Percentiles rank a stretch among this genome's conserved stretches.
phyloP scores from a whole-genome alignment of 2,888 invertebrate genomes.

The Eumacrocentrus americanus region DNA sequence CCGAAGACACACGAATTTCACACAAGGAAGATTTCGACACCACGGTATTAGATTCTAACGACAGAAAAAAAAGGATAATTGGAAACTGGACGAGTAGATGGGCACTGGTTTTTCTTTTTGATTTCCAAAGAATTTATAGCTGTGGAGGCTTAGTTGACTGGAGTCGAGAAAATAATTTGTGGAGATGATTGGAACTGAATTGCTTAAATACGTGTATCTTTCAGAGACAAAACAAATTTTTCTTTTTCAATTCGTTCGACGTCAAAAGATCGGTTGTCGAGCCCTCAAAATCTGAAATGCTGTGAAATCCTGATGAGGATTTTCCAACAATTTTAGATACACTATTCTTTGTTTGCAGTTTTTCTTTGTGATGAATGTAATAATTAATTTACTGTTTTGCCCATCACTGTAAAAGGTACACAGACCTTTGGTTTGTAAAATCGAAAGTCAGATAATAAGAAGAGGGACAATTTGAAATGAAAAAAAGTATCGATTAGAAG shows the following conservation, averaged over 20 bases:
- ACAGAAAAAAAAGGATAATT: slow-evolving; percentile 19
- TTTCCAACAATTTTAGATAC: not conserved
- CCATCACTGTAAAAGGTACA: no score
- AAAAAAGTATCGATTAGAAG: not conserved
- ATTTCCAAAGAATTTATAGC: slow-evolving; percentile 2
- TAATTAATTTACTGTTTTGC: no score
- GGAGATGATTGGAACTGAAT: no score
- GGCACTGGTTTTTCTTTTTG: not conserved
- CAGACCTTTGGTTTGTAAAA: no score
- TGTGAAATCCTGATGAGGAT: not conserved
- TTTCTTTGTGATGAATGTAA: slow-evolving; percentile 5
- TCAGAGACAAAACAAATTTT: not conserved
- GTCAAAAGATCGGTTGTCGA: not conserved
- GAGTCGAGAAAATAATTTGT: not conserved
- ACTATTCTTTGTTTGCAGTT: not conserved
- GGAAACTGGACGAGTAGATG: not conserved
- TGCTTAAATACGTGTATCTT: no score
- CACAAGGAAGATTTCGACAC: slow-evolving; percentile 9
- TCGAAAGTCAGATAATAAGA: not conserved
- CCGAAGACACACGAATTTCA: no score
- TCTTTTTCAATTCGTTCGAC: not conserved
- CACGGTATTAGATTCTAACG: not conserved
- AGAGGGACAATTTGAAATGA: not conserved
- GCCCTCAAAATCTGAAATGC: not conserved
- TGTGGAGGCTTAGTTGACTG: not conserved